Evolutionary conservation across 1,140 invertebrate genomes (phyloP), one percentile per base, ranked within the genome.

Genomic region (Cherax quadricarinatus): DNA sequence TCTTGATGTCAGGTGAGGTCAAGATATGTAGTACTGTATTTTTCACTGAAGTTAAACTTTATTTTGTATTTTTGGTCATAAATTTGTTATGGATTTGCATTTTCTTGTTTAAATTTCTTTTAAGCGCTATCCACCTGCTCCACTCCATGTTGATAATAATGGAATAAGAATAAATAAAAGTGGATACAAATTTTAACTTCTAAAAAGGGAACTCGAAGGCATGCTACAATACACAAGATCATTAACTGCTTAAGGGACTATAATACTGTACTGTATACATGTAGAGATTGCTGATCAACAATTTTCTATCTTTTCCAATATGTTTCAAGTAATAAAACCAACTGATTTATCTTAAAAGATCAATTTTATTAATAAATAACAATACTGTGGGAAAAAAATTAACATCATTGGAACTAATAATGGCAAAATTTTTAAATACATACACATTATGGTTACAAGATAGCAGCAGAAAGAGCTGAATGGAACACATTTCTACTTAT

Each of bases 311-410:
- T 10, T 60, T 60, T 60, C 16, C 9, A 66, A 66, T 57, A 57
- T 66, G 62, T 66, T 66, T 66, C 21, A 66, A 66, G 21, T 66
- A 66, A 66, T 66, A 66, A 66, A 66, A 66, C 62, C 62, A 66
- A 16, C 18, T 6, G 14, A 18, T 66, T 66, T 66, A 16, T 66
- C 62, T 66, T 66, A 18, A 21, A 66, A 66, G 14, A 66, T 18
- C 62, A 66, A 66, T 66, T 66, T 66, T 66, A 66, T 66, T 66
- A 21, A 66, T 66, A 66, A 66, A 66, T 66, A 66, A 66, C 53
- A 57, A 57, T 57, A 57, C 14, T 57, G 53, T 14, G 14, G 14
- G 53, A 57, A 57, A 57, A 9, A 66, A 16, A 66, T 21, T 66
- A 66, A 66, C 62, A 66, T 12, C 62, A 66, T 66, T 16, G 21